phyloP scores from a whole-genome alignment of 2,797 vertebrate genomes.

The Meda fulgida region DNA sequence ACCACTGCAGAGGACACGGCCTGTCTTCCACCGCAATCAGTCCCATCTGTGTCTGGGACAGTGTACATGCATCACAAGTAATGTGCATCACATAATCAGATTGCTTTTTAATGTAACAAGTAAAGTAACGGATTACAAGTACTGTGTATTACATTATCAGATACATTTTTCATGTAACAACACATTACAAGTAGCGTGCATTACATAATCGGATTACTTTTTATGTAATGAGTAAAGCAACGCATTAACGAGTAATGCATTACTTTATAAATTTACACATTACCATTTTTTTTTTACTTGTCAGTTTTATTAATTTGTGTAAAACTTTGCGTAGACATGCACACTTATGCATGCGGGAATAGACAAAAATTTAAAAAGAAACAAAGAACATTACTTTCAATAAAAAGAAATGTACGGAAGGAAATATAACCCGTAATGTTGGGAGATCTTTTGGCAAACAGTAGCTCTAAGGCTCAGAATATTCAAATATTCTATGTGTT shows the following conservation, averaged over 20 bases:
- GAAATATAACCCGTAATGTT: neutral
- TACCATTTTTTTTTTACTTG: neutral
- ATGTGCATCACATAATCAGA: neutral
- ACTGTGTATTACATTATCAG: no score
- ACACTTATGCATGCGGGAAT: neutral
- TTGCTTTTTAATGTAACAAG: no score
- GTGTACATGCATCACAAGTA: neutral
- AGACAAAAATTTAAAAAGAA: neutral
- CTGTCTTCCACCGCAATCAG: constrained; percentile 7
- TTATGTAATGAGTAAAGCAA: no score
- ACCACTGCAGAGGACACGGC: neutral
- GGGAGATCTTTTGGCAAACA: neutral
- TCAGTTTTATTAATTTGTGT: neutral
- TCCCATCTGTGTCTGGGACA: neutral
- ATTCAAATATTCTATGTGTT: no score
- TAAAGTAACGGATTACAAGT: no score
- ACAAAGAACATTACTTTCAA: neutral
- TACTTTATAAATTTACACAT: neutral
- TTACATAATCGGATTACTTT: no score
- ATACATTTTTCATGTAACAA: no score
- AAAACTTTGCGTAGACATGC: neutral
- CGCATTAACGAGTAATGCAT: neutral
- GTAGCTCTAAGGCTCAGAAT: neutral
- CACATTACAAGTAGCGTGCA: no score
- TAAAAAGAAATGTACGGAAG: neutral